Evolutionary conservation across 2,888 invertebrate species (phyloP).

Genomic region (Rugalucina vietnamica): DNA sequence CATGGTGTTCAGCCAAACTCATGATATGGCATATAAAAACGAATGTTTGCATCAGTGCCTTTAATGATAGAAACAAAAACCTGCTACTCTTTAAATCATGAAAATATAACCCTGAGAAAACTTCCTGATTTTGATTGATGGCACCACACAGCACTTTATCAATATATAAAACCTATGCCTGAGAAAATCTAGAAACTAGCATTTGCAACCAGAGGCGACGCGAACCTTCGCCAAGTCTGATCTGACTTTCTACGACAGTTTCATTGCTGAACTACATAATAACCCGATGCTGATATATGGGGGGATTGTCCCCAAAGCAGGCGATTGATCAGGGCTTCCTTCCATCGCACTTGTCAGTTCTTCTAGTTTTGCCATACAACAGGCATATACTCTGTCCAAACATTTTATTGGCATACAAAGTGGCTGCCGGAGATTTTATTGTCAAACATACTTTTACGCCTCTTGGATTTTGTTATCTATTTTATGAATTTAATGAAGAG

Average conservation of each 20-base stretch:
- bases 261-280: too few relatives aligned
- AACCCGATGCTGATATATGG: too few relatives aligned
- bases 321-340: too few relatives aligned
- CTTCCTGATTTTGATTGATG: conserved; percentile 2
- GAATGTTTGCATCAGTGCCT: background rate
- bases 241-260: too few relatives aligned
- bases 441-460: background rate
- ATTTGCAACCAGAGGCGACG: too few relatives aligned
- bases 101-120: background rate
- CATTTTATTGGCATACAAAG: conserved; percentile 12
- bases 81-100: background rate
- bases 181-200: too few relatives aligned
- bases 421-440: background rate
- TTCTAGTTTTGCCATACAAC: too few relatives aligned
- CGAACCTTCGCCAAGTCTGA: too few relatives aligned
- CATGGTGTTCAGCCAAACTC: too few relatives aligned
- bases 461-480: background rate
- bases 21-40: background rate
- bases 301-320: too few relatives aligned
- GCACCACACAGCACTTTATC: background rate
- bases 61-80: background rate
- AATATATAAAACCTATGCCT: too few relatives aligned
- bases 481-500: background rate
- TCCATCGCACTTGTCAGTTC: too few relatives aligned
- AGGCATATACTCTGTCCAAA: conserved; percentile 3